Evolutionary conservation across 2,797 vertebrate species (phyloP).

Genomic region (Gallinago solitaria): DNA sequence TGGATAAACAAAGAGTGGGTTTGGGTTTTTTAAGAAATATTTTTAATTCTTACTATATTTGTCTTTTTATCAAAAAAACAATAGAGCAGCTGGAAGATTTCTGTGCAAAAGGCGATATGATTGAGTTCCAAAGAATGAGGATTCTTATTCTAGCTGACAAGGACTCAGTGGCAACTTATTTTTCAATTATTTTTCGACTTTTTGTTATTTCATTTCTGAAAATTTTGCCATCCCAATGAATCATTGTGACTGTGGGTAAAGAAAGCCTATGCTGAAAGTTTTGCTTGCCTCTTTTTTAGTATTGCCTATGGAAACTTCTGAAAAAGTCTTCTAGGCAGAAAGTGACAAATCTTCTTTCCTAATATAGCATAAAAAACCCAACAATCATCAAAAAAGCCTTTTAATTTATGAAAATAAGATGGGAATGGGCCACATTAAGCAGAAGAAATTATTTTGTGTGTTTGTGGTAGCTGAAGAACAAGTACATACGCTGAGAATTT

Average conservation of each 20-base stretch:
- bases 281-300: not conserved
- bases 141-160: not conserved
- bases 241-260: not conserved
- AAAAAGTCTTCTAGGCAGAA: not conserved
- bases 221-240: not conserved
- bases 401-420: not conserved
- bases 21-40: not conserved
- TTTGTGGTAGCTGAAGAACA: not conserved
- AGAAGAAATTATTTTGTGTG: not conserved
- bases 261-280: not conserved
- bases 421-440: not conserved
- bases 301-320: not conserved
- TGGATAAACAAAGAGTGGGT: not conserved
- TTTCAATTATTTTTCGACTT: not conserved
- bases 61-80: not conserved
- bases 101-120: not conserved
- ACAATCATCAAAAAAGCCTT: not conserved
- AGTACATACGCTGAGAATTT: not conserved
- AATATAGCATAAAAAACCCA: accelerated
- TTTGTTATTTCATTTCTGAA: not conserved
- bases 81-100: not conserved
- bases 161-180: not conserved
- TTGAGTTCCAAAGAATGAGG: not conserved
- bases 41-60: not conserved
- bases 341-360: not conserved